Percentiles rank a stretch among this genome's conserved stretches.
Evolutionary conservation across 92 coral and sea anemone genomes (phyloP).

Genomic region (Pocillopora meandrina): DNA sequence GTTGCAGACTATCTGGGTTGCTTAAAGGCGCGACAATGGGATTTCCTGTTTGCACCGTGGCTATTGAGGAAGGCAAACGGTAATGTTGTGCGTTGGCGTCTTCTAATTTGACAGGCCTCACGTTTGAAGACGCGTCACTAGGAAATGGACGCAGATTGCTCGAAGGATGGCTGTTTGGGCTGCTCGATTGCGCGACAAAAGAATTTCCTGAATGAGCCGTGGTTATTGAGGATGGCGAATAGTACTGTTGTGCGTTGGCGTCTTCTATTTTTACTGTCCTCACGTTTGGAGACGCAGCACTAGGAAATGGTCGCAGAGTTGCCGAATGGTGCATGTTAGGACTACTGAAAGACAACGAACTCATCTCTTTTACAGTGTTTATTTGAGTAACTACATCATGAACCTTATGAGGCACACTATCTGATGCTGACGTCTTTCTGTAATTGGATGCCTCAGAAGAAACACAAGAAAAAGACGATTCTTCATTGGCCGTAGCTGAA

Average conservation of each 20-base stretch:
- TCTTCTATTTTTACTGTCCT: too few relatives aligned
- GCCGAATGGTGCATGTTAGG: not conserved
- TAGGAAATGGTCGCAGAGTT: not conserved
- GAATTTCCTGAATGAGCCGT: too few relatives aligned
- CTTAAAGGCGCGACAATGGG: too few relatives aligned
- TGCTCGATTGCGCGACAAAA: too few relatives aligned
- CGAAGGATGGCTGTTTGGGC: too few relatives aligned
- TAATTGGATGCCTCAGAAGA: not conserved
- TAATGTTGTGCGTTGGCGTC: not conserved
- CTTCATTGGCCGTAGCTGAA: not conserved
- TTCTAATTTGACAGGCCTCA: too few relatives aligned
- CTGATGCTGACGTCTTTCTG: not conserved
- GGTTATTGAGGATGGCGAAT: too few relatives aligned
- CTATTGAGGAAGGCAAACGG: not conserved
- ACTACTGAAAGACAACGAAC: not conserved
- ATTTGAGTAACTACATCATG: not conserved
- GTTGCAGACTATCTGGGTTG: too few relatives aligned
- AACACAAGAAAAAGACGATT: not conserved
- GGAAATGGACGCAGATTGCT: too few relatives aligned
- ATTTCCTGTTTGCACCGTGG: not conserved
- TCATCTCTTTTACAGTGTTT: not conserved
- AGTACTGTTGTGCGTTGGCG: too few relatives aligned
- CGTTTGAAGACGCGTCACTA: too few relatives aligned
- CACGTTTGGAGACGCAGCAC: not conserved
- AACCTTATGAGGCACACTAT: not conserved